These are phyloP conservation scores for Danaus plexippus DNA, from an alignment of 1,140 invertebrate genomes.

Conservation along the genomic window DNA sequence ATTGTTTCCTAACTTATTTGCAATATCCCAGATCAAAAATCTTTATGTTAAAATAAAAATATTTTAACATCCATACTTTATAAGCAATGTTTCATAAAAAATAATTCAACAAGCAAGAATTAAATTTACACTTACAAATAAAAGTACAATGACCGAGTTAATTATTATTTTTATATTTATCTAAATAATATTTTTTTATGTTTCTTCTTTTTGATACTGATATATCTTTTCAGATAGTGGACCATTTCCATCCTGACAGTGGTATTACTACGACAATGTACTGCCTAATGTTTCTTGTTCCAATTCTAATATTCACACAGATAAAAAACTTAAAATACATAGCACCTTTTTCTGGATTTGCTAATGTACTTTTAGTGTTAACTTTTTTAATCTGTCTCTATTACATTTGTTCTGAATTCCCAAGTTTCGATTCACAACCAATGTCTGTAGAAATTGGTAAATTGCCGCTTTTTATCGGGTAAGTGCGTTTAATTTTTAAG, in stretches of 20 bases:
- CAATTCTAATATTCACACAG: conserved; percentile 75
- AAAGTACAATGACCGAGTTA: no score
- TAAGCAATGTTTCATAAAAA: no score
- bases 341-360: conserved; percentile 82
- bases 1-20: no score
- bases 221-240: conserved; percentile 74
- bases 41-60: no score
- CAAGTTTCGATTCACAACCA: conserved; percentile 64
- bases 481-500: conserved; percentile 26
- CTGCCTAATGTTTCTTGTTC: conserved; percentile 74
- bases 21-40: no score
- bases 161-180: no score
- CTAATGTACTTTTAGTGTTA: conserved; percentile 78
- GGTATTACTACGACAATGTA: conserved; percentile 62
- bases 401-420: conserved; percentile 76
- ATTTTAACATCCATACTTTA: no score
- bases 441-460: conserved; percentile 64
- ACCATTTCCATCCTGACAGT: conserved; percentile 44
- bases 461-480: conserved; percentile 78
- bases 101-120: no score
- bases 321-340: conserved; percentile 80
- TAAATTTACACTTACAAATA: no score
- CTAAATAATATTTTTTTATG: no score
- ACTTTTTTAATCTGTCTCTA: conserved; percentile 82
- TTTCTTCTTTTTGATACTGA: no score